phyloP scores from a whole-genome alignment of 2,113 vertebrate species.

The mouse (Mus musculus) region DNA sequence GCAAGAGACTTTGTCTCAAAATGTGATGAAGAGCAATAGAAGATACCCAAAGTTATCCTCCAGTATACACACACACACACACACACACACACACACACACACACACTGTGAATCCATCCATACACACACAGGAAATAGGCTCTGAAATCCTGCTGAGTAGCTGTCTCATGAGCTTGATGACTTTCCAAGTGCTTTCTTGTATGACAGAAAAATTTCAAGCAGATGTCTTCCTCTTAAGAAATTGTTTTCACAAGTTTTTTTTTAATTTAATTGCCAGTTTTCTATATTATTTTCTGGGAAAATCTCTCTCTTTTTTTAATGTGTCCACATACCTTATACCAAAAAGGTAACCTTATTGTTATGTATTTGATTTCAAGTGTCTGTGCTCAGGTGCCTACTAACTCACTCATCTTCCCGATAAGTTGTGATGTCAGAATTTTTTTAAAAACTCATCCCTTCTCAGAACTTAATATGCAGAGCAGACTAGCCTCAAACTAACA shows the following conservation, averaged over 20 bases:
- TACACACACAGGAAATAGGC: neutral
- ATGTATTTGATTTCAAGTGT: constrained; percentile 19
- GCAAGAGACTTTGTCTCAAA: neutral
- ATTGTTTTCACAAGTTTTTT: constrained; percentile 12
- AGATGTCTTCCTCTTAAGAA: neutral
- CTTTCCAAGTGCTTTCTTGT: neutral
- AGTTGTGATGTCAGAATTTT: constrained; percentile 33
- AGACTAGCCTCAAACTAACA: too few species aligned
- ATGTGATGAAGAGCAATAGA: neutral
- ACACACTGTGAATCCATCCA: neutral
- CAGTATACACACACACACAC: too few species aligned
- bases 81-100: neutral
- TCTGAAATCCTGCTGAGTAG: constrained; percentile 23
- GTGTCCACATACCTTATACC: neutral
- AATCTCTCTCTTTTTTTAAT: neutral
- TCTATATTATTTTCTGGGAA: neutral
- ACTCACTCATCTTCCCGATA: constrained; percentile 13
- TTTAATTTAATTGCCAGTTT: neutral
- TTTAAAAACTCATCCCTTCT: neutral
- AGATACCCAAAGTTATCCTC: neutral
- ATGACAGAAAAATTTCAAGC: neutral
- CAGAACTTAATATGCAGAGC: neutral
- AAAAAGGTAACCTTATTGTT: neutral
- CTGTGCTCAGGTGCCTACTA: constrained; percentile 1
- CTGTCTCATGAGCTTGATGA: neutral